Conservation (phyloP, 2,113 vertebrate species). For the Origma solitaria region DNA sequence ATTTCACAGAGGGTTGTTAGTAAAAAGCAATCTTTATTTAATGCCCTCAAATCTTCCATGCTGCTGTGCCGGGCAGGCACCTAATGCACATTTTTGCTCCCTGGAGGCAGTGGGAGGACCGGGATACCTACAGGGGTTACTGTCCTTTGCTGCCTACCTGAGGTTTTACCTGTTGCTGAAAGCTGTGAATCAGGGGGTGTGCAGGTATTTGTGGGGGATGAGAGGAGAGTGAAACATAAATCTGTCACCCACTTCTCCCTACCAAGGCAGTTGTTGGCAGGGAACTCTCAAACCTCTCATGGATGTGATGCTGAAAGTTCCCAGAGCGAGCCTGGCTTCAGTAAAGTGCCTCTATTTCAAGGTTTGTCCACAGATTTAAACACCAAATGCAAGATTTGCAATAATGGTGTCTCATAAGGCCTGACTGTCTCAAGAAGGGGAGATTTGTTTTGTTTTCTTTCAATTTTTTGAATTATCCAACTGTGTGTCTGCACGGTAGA, state of each 20-base stretch:
- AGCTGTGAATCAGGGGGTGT: fast-evolving
- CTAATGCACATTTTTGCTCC: background rate
- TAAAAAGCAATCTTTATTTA: background rate
- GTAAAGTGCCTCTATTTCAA: background rate
- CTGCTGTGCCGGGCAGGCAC: background rate
- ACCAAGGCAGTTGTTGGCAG: background rate
- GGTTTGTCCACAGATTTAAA: background rate
- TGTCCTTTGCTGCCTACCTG: background rate
- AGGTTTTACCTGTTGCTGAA: background rate
- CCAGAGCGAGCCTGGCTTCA: background rate
- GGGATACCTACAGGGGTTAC: background rate
- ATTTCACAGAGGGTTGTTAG: background rate
- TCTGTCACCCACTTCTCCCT: background rate
- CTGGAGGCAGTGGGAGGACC: background rate
- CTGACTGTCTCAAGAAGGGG: background rate
- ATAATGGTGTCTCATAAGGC: background rate
- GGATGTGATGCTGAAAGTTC: background rate
- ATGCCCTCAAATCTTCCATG: background rate
- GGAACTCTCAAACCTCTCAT: background rate
- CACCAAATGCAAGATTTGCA: background rate
- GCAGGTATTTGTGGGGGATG: background rate
- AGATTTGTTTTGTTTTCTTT: background rate
- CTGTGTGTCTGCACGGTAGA: background rate
- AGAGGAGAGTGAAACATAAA: background rate
- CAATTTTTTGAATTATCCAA: background rate